Conservation (phyloP, 30 jellyfish, hydroid and myxozoan genomes). For the Aurelia sp. region DNA sequence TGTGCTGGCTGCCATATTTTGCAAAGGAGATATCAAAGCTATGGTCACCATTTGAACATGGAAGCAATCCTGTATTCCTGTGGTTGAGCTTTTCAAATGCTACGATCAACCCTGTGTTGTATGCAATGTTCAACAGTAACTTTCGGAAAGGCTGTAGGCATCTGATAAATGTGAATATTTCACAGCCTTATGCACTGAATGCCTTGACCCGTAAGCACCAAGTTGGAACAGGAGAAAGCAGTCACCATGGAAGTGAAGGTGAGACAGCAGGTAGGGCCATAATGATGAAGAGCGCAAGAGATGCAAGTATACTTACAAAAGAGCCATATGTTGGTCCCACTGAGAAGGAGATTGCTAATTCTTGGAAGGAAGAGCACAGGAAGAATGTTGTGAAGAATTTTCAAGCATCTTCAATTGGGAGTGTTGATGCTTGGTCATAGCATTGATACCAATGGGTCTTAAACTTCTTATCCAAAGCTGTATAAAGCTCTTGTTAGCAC, state of each 20-base stretch:
- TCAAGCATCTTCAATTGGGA: conserved; percentile 63
- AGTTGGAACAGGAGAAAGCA: conserved; percentile 65
- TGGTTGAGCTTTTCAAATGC: conserved; percentile 77
- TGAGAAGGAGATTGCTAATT: not conserved
- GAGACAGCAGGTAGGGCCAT: conserved; percentile 15
- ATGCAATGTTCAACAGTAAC: conserved; percentile 70
- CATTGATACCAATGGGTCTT: not conserved
- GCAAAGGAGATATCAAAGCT: conserved; percentile 27
- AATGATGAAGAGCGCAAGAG: conserved; percentile 1
- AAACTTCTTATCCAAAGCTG: too few species aligned
- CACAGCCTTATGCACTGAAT: conserved; percentile 75
- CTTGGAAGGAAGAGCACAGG: conserved; percentile 9
- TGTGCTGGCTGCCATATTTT: conserved; percentile 78
- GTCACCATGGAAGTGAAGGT: conserved; percentile 65
- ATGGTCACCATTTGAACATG: conserved; percentile 17
- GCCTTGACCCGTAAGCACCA: conserved; percentile 72
- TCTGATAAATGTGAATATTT: conserved; percentile 51
- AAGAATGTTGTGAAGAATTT: conserved; percentile 42
- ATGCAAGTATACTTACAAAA: not conserved
- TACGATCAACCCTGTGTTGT: conserved; percentile 67
- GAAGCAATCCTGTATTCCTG: conserved; percentile 10
- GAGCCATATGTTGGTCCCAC: conserved; percentile 28
- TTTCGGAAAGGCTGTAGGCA: conserved; percentile 81
- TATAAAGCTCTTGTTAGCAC: too few species aligned
- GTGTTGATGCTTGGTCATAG: conserved; percentile 53